Evolutionary conservation across 2,113 vertebrate species (phyloP).

Genomic region (Neolamprologus brichardi): DNA sequence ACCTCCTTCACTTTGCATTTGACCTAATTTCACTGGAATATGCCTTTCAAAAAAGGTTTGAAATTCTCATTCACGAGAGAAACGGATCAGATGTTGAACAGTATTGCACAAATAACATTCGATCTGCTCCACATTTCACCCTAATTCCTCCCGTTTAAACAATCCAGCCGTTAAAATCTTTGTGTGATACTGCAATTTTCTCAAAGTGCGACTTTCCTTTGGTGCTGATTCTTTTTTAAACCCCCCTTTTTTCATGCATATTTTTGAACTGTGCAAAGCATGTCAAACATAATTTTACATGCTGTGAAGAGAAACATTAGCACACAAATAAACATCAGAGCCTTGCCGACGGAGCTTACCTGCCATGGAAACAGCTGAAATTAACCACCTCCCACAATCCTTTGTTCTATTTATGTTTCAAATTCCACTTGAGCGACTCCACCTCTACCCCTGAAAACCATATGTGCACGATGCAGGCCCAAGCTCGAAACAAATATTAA

Average conservation of each 20-base stretch:
- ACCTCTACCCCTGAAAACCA: slow-evolving; percentile 26
- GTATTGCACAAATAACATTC: background rate
- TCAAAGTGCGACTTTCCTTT: background rate
- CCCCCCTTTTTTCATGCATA: background rate
- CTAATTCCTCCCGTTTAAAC: background rate
- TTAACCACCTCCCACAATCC: slow-evolving; percentile 26
- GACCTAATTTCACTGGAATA: slow-evolving; percentile 21
- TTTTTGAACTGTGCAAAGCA: background rate
- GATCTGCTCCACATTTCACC: background rate
- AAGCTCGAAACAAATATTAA: slow-evolving; percentile 30
- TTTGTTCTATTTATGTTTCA: slow-evolving; percentile 46
- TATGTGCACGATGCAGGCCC: slow-evolving; percentile 9
- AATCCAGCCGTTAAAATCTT: background rate
- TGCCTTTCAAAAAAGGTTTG: background rate
- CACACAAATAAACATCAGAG: slow-evolving; percentile 21
- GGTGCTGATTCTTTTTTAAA: background rate
- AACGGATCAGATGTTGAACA: background rate
- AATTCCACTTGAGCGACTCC: slow-evolving; percentile 7
- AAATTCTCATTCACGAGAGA: background rate
- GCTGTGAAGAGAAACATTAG: slow-evolving; percentile 2
- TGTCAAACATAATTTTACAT: slow-evolving; percentile 12
- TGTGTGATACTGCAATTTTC: background rate
- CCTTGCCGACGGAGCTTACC: background rate
- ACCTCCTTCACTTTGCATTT: slow-evolving; percentile 5
- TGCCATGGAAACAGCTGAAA: slow-evolving; percentile 42